Conservation (phyloP, 2,113 vertebrate species). For the Eubucco bourcierii region DNA sequence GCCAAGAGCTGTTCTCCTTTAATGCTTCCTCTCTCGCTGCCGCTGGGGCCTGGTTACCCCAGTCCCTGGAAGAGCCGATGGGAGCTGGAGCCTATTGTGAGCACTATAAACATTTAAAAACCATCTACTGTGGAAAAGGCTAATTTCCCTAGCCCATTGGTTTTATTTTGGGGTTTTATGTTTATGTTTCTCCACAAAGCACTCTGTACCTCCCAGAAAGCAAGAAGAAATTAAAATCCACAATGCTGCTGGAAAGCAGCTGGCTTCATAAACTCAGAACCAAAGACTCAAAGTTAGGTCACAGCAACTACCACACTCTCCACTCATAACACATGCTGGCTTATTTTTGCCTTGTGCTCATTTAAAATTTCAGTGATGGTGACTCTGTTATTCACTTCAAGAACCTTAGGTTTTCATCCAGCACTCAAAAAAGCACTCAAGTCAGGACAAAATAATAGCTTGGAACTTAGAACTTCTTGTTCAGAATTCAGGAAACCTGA, state of each 20-base stretch:
- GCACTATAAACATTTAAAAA: constrained; percentile 22
- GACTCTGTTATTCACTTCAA: not conserved
- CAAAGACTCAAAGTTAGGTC: not conserved
- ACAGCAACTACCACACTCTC: not conserved
- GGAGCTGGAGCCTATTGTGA: not conserved
- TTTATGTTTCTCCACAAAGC: not conserved
- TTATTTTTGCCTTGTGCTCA: not conserved
- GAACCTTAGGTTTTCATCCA: not conserved
- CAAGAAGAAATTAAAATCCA: not conserved
- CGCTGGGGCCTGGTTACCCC: not conserved
- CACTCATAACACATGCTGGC: not conserved
- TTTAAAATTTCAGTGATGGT: not conserved
- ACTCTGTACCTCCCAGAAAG: not conserved
- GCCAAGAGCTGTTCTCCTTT: not conserved
- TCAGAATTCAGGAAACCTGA: not conserved
- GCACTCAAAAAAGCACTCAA: not conserved
- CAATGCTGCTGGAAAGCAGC: not conserved
- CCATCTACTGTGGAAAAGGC: not conserved
- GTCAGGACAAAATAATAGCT: not conserved
- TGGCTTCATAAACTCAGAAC: not conserved
- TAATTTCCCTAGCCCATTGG: constrained; percentile 2
- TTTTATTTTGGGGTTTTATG: constrained; percentile 25
- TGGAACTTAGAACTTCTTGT: not conserved
- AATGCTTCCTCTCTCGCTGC: not conserved
- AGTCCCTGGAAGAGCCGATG: not conserved